Conservation (phyloP, 1,140 invertebrate genomes). For the Drosophila obscura region DNA sequence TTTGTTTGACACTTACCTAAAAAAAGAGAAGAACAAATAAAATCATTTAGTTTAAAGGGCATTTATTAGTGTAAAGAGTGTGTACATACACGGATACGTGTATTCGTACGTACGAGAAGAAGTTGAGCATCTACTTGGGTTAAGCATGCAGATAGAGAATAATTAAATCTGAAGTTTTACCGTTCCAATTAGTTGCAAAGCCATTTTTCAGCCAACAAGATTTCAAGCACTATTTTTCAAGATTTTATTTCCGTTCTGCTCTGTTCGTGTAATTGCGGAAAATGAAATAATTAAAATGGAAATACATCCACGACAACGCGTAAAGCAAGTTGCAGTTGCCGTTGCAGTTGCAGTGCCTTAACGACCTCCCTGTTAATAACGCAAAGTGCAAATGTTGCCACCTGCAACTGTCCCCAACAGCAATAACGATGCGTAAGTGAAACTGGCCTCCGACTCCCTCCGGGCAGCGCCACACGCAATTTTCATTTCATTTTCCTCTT, state of each 20-base stretch:
- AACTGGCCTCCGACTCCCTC: constrained; percentile 34
- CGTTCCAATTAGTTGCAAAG: constrained; percentile 54
- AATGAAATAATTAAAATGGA: constrained; percentile 75
- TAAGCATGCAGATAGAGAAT: constrained; percentile 17
- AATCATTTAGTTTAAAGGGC: constrained; percentile 14
- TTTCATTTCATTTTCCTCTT: constrained; percentile 67
- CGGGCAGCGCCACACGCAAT: constrained; percentile 55
- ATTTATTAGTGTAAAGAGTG: neutral
- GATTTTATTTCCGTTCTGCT: constrained; percentile 32
- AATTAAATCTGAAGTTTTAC: constrained; percentile 34
- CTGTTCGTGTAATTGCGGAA: constrained; percentile 56
- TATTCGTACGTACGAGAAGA: neutral
- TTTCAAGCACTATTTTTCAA: constrained; percentile 39
- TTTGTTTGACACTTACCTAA: constrained; percentile 62
- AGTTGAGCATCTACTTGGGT: neutral
- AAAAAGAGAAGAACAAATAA: constrained; percentile 23
- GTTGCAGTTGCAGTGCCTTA: constrained; percentile 64
- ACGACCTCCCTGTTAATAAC: constrained; percentile 78
- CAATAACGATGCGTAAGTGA: constrained; percentile 19
- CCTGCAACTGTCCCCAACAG: constrained; percentile 28
- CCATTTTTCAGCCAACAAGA: constrained; percentile 50
- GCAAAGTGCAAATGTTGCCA: constrained; percentile 71
- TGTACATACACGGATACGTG: constrained; percentile 39
- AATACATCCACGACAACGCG: constrained; percentile 39
- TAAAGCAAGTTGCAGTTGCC: constrained; percentile 75